Base-by-base conservation (phyloP, 1,140 invertebrate genomes). In the Leptopilina boulardi region DNA sequence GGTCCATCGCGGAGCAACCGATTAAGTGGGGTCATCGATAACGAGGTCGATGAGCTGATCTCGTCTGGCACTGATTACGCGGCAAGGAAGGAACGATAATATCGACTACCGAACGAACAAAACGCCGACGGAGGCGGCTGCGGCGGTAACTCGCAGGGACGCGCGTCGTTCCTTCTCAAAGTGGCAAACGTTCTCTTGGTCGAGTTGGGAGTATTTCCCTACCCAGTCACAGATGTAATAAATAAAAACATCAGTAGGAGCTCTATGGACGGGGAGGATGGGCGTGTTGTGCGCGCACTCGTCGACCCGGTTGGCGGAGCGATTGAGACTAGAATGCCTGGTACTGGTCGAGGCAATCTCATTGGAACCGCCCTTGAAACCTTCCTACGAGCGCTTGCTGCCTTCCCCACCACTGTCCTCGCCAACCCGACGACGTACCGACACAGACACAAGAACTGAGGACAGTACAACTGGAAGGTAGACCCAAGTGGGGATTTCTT, bases 151-250 rank as follows among this genome's bases (percentile, higher is more conserved):
- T 88, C 88, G 86, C 87, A 89, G 87, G 85, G 86, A 88, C 91
- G 90, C 91, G 90, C 89, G 88, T 90, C 89, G 87, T 88, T 89
- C 89, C 89, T 89, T 90, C 91, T 91, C 90, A 90, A 91, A 91
- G 91, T 91, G 91, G 90, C 89, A 91, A 89, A 89, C 90, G 92
- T 90, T 89, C 89, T 89, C 91, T 91, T 91, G 90, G 90, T 91
- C 90, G 84, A 89, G 89, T 89, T 87, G 86, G 86, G 89, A 89
- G 89, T 91, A 91, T 91, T 91, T 90, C 90, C 91, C 90, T 92
- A 92, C 91, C 89, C 91, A 92, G 92, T 91, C 92, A 93, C 92
- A 92, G 92, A 92, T 92, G 92, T 92, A 93, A 93, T 93, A 93
- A 93, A 93, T 93, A 93, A 93, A 93, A 93, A 93, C 92, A 93